Evolutionary conservation across 2,113 vertebrate species (phyloP).

Genomic region (Gobio gobio): DNA sequence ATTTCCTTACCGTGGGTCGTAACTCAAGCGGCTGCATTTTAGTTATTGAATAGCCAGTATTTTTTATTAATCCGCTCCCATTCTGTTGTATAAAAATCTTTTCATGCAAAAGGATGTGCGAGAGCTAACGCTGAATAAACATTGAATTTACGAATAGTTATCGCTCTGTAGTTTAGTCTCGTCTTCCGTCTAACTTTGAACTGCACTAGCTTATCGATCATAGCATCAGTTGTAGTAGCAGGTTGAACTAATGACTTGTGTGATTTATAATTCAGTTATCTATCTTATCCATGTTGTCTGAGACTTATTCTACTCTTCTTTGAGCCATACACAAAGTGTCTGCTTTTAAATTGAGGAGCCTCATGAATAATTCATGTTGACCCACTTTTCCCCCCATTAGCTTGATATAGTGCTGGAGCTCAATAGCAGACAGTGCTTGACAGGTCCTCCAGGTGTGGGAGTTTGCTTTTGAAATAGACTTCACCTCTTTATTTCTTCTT

Average conservation of each 20-base stretch:
- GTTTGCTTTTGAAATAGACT: constrained; percentile 62
- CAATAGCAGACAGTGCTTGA: constrained; percentile 57
- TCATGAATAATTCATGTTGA: constrained; percentile 62
- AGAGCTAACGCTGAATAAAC: neutral
- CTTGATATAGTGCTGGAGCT: constrained; percentile 60
- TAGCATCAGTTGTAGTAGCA: neutral
- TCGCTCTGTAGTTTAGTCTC: neutral
- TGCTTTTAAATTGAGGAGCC: constrained; percentile 56
- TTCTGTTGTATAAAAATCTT: constrained; percentile 27
- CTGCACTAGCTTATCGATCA: neutral
- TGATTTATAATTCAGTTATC: constrained; percentile 51
- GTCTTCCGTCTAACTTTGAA: neutral
- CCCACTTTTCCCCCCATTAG: constrained; percentile 60
- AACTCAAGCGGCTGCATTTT: constrained; percentile 16
- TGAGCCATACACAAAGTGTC: constrained; percentile 55
- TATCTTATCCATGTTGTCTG: constrained; percentile 37
- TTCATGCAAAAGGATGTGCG: neutral
- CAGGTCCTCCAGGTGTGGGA: constrained; percentile 58
- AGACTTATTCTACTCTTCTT: constrained; percentile 54
- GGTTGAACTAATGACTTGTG: constrained; percentile 52
- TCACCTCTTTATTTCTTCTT: constrained; percentile 40
- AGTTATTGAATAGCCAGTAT: constrained; percentile 26
- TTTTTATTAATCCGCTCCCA: constrained; percentile 7
- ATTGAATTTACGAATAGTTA: neutral
- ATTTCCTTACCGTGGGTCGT: neutral